phyloP scores from a whole-genome alignment of 2,113 vertebrate genomes.

The Gymnocephalus cernua region DNA sequence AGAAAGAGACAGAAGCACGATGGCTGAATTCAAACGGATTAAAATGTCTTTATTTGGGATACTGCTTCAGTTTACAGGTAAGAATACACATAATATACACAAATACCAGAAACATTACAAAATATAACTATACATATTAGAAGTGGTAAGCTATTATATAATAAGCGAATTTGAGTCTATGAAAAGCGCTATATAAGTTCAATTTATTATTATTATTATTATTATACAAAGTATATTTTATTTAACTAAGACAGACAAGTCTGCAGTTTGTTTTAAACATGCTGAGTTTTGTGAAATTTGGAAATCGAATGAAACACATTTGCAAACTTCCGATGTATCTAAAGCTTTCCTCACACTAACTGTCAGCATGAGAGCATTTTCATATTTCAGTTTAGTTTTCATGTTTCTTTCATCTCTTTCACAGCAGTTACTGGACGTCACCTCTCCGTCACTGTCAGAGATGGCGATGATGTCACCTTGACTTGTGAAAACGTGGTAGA shows the following conservation, averaged over 20 bases:
- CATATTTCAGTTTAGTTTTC: not conserved
- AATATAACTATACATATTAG: not conserved
- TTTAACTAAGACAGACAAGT: not conserved
- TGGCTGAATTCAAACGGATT: not conserved
- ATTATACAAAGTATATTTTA: no score
- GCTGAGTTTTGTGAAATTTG: no score
- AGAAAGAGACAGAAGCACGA: not conserved
- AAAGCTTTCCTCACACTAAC: no score
- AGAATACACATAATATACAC: not conserved
- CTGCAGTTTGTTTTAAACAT: not conserved
- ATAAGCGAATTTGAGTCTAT: no score
- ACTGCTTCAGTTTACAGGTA: not conserved
- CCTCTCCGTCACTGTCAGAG: not conserved
- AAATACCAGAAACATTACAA: not conserved
- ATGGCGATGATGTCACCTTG: not conserved
- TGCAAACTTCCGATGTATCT: no score
- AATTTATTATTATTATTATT: no score
- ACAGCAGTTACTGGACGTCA: not conserved
- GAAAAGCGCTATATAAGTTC: no score
- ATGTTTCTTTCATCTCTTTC: not conserved
- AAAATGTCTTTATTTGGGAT: not conserved
- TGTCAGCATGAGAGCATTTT: not conserved
- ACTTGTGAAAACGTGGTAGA: not conserved
- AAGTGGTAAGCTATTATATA: no score
- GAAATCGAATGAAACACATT: no score